Base-by-base conservation (phyloP, 2,888 invertebrate species). In the Allophyes oxyacanthae region DNA sequence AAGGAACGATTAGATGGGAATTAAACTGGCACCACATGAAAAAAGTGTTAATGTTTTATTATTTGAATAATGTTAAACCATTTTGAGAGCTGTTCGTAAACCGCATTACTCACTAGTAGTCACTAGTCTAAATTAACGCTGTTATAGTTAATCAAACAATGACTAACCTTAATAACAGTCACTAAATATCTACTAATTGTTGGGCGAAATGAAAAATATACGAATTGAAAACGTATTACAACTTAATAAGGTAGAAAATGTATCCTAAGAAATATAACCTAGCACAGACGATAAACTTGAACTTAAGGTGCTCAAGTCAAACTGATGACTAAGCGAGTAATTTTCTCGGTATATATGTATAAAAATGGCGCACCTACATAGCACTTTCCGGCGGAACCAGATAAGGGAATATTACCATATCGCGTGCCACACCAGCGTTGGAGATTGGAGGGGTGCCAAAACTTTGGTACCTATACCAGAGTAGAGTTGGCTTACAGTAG, bases 341-440 rank as follows among this genome's bases (percentile, higher is more conserved):
- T 77, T 78, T 75, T 68, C 72, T 56, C 50, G 38, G 45, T 45
- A 59, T 55, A 62, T 53, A 57, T 49, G 54, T 57, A 58, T 50
- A 63, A 60, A 55, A 64, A 65, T 56, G 68, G 59, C 61, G 40
- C 55, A 26, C 53, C 61, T 56, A 52, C 69, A 72, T 45, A 66
- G 57, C 58, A 66, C 52, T 71, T 77, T 78, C 75, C 78, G 73
- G 46, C 81, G 85, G 84, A 85, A 83, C 70, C 61, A 82, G 84
- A 86, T 84, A 85, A 72, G 76, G 62, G 65, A 59, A 66, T 83
- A 89, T 90, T 88, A 87, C 81, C 87, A 85, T 88, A 91, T 91
- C 85, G 91, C 91, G 90, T 91, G 91, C 58, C 48, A 32, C 44
- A 42, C 38, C 65, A 76, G 71, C 89, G 88, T 87, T 89, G 84